These are phyloP conservation scores for Gasteruption jaculator DNA, from an alignment of 2,888 invertebrate species.

Conservation along the genomic window DNA sequence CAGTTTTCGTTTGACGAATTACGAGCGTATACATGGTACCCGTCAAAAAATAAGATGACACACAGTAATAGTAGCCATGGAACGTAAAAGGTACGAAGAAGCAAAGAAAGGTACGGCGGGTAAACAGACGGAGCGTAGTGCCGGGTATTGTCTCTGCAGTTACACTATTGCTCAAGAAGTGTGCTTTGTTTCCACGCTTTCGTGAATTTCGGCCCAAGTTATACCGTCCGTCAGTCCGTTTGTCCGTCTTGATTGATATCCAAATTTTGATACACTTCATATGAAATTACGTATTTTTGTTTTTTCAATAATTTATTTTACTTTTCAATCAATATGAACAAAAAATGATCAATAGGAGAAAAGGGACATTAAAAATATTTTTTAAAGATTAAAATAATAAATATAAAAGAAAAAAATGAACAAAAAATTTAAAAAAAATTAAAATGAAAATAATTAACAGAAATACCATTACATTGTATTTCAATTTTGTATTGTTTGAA, in stretches of 20 bases:
- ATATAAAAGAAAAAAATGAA: no score
- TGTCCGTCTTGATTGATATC: slow-evolving; percentile 22
- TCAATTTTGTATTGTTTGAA: no score
- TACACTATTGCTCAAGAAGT: slow-evolving; percentile 47
- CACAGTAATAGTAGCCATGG: slow-evolving; percentile 25
- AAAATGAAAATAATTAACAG: no score
- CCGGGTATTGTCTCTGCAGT: slow-evolving; percentile 48
- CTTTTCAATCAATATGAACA: no score
- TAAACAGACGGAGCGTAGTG: slow-evolving; percentile 45
- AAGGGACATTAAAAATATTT: no score
- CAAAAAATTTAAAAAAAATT: no score
- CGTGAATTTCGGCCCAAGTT: slow-evolving; percentile 38
- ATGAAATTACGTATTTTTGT: no score
- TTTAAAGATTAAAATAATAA: no score
- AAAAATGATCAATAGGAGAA: no score
- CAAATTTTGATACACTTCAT: background rate
- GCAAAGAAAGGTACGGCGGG: slow-evolving; percentile 23
- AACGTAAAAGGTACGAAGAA: slow-evolving; percentile 21
- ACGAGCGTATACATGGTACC: no score
- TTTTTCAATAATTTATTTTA: no score
- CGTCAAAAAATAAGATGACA: slow-evolving; percentile 36
- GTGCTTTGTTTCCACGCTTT: slow-evolving; percentile 52
- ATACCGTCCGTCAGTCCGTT: background rate
- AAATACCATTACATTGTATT: no score
- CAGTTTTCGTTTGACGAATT: background rate